Evolutionary conservation across 2,113 vertebrate species (phyloP), one percentile per base, ranked within the genome.

Genomic region (Cebus imitator): DNA sequence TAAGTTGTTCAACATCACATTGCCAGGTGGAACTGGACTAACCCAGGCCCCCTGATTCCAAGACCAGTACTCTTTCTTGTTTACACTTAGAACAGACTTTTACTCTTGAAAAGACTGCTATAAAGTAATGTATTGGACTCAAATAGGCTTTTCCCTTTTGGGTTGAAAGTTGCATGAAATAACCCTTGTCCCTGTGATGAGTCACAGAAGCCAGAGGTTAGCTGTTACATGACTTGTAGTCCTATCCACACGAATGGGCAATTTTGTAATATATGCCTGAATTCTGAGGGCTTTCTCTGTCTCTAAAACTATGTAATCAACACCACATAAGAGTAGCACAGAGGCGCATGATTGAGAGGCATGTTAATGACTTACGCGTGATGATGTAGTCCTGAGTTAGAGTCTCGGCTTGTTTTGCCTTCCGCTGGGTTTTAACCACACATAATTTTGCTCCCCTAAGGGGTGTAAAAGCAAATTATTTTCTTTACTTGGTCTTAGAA

Each of bases 371-470:
- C 99, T 99, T 98, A 99, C 99, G 99, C 48, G 99, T 99, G 98
- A 99, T 99, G 98, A 99, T 99, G 98, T 99, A 99, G 98, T 99
- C 99, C 97, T 99, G 99, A 4, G 99, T 99, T 50, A 99, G 99
- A 25, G 99, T 99, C 98, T 99, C 99, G 0, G 99, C 99, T 87
- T 99, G 99, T 91, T 99, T 99, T 50, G 99, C 99, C 98, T 99
- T 99, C 95, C 99, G 98, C 97, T 99, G 98, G 97, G 99, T 99
- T 99, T 99, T 99, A 97, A 99, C 99, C 58, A 99, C 99, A 20
- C 99, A 99, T 92, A 99, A 98, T 98, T 99, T 99, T 52, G 99
- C 99, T 94, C 99, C 99, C 98, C 99, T 99, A 97, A 18, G 97
- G 97, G 30, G 66, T 94, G 96, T 97, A 94, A 97, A 50, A 98